These are phyloP conservation scores for Oreochromis aureus DNA, from an alignment of 2,113 vertebrate genomes.

Conservation along the genomic window DNA sequence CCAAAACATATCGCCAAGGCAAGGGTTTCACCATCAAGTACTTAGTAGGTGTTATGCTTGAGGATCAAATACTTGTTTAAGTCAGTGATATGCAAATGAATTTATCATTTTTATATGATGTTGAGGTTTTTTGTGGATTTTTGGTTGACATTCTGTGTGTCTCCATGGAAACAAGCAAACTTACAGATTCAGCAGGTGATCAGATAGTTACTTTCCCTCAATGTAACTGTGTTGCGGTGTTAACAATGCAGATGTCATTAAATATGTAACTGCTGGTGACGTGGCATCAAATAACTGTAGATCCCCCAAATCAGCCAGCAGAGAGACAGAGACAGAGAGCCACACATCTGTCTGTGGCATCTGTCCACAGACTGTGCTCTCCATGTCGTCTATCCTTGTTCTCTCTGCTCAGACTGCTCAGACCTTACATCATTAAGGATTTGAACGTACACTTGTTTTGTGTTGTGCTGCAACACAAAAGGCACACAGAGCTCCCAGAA, in stretches of 20 bases:
- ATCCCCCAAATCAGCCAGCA: neutral
- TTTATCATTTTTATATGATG: neutral
- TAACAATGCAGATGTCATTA: neutral
- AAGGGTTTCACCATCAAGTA: neutral
- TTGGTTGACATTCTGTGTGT: neutral
- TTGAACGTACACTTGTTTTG: neutral
- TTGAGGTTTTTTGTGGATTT: neutral
- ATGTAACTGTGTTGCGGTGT: neutral
- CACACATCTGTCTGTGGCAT: neutral
- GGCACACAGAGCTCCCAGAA: neutral
- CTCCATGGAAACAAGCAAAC: neutral
- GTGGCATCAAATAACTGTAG: neutral
- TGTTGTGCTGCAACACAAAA: neutral
- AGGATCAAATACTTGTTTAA: neutral
- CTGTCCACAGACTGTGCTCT: neutral
- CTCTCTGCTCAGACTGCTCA: neutral
- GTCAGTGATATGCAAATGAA: neutral
- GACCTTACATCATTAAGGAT: neutral
- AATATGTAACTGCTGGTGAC: neutral
- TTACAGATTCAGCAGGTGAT: neutral
- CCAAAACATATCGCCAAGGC: neutral
- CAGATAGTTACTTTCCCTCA: neutral
- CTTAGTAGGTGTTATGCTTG: neutral
- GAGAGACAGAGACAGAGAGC: neutral
- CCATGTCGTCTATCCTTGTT: neutral